Evolutionary conservation across 1,140 invertebrate genomes (phyloP), one percentile per base, ranked within the genome.

Genomic region (Pantala flavescens): DNA sequence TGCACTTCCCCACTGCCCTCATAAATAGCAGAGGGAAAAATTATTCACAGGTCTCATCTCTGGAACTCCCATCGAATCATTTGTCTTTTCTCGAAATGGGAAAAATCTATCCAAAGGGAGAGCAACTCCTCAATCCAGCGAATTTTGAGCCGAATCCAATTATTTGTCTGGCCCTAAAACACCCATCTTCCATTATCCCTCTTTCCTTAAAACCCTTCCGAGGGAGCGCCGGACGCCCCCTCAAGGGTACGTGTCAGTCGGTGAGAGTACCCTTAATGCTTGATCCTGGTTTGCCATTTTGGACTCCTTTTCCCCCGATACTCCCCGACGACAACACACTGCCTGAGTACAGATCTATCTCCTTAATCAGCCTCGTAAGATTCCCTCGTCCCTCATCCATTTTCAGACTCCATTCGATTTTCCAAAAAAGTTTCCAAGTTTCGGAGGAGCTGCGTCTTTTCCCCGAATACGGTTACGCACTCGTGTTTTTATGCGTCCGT

Each of bases 231-330:
- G 49, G 49, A 63, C 49, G 16, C 49, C 12, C n/a, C 49, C 49
- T 63, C 49, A 63, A 63, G 49, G 49, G 49, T 63, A 63, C 49
- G 49, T 63, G 49, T 63, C 49, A 63, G 49, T 16, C 16, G 49
- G 49, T 19, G 49, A 21, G 49, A 63, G 49, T 63, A 63, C 49
- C 49, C 49, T 63, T 63, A 63, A 63, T 63, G 49, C 49, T 63
- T 63, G 49, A 63, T 63, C 49, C 49, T 63, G 49, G 49, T 63
- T 63, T 63, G 49, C 49, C 49, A 63, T 63, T 63, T 63, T 63
- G n/a, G 49, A 63, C 49, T 16, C 49, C 49, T 63, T 63, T 21
- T 63, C 49, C 49, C 49, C 49, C 49, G 49, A 63, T 63, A 63
- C 14, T 63, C 49, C 49, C 49, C 49, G 49, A 19, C 49, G 49